Evolutionary conservation across 2,113 vertebrate genomes (phyloP).

Genomic region (Vicugna pacos): DNA sequence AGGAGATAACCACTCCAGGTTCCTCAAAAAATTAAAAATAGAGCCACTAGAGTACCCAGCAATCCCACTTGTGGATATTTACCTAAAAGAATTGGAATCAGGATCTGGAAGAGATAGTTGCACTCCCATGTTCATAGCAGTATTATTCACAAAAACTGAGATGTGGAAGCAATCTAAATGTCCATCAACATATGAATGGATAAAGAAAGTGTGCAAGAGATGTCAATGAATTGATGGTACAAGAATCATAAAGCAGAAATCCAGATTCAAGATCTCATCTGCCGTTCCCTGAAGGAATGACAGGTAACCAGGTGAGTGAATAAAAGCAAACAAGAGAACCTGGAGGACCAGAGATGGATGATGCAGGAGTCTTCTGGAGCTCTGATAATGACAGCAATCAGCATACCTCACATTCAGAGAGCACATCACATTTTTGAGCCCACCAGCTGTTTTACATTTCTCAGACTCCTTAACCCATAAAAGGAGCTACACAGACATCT

Average conservation of each 20-base stretch:
- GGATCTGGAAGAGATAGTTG: not conserved
- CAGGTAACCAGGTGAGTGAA: not conserved
- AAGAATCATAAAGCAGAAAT: conserved; percentile 6
- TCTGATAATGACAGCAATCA: not conserved
- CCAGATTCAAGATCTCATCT: not conserved
- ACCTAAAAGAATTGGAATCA: not conserved
- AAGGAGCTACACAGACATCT: not conserved
- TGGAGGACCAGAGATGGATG: not conserved
- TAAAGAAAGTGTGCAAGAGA: not conserved
- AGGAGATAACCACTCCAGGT: not conserved
- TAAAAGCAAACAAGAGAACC: not conserved
- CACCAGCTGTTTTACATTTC: not conserved
- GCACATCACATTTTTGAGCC: not conserved
- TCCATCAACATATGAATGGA: not conserved
- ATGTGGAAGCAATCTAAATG: not conserved
- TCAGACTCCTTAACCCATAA: not conserved
- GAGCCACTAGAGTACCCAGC: not conserved
- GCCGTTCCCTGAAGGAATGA: not conserved
- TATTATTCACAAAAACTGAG: not conserved
- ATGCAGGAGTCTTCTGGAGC: not conserved
- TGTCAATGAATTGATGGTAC: not conserved
- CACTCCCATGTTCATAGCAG: not conserved
- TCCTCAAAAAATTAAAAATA: not conserved
- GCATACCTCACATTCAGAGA: not conserved
- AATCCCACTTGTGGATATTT: not conserved